Evolutionary conservation across 2,113 vertebrate species (phyloP).

Genomic region (Calyptomena viridis): DNA sequence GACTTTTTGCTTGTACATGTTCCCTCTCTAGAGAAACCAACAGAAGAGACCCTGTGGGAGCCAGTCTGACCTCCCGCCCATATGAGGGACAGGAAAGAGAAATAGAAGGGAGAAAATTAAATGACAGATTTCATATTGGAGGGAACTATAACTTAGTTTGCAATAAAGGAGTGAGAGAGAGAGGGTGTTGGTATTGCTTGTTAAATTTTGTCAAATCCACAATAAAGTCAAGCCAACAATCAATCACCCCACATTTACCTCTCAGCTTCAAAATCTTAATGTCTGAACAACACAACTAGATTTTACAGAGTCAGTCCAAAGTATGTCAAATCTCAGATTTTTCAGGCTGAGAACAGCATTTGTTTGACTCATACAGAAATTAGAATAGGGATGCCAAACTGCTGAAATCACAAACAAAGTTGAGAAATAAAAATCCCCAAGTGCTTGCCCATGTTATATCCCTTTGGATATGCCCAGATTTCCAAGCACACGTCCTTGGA

Average conservation of each 20-base stretch:
- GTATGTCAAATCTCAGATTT: not conserved
- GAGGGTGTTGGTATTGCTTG: not conserved
- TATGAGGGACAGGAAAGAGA: not conserved
- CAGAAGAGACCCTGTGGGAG: not conserved
- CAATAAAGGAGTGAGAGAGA: not conserved
- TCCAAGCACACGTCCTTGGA: not conserved
- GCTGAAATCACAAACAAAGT: not conserved
- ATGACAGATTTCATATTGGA: not conserved
- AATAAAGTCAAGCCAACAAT: not conserved
- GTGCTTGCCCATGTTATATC: not conserved
- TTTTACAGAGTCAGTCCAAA: not conserved
- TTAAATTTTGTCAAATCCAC: not conserved
- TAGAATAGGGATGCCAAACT: not conserved
- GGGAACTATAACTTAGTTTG: not conserved
- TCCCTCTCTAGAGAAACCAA: not conserved
- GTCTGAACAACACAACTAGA: not conserved
- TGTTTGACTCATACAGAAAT: not conserved
- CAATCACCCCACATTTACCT: not conserved
- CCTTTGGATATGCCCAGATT: not conserved
- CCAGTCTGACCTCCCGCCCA: not conserved
- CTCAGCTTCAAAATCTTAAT: not conserved
- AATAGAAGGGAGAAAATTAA: not conserved
- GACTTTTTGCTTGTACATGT: not conserved
- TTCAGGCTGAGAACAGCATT: not conserved
- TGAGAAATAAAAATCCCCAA: not conserved